These are phyloP conservation scores for Tinamus major DNA, from an alignment of 2,797 vertebrate genomes.

Conservation along the genomic window DNA sequence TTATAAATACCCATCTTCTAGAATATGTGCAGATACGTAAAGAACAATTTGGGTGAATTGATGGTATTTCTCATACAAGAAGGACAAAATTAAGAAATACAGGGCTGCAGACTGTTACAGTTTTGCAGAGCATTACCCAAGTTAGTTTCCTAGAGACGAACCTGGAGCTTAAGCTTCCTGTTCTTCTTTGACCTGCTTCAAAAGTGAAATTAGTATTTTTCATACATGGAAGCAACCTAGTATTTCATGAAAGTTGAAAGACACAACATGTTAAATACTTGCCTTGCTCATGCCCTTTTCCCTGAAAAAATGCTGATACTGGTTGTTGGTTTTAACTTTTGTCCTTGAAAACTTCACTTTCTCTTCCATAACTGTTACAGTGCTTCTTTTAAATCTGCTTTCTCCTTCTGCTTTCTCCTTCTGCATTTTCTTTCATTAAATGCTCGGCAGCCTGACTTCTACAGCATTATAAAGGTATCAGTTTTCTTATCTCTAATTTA, in stretches of 20 bases:
- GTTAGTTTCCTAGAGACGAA: background rate
- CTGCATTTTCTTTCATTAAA: slow-evolving; percentile 72
- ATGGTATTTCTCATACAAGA: background rate
- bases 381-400: slow-evolving; percentile 72
- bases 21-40: background rate
- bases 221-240: background rate
- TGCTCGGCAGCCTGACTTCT: slow-evolving; percentile 79
- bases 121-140: background rate
- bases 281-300: slow-evolving; percentile 20
- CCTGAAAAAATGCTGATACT: slow-evolving; percentile 49
- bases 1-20: background rate
- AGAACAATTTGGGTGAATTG: background rate
- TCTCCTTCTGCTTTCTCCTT: slow-evolving; percentile 78
- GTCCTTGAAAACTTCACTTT: slow-evolving; percentile 69
- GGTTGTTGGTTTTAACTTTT: slow-evolving; percentile 3
- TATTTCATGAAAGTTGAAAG: slow-evolving; percentile 13
- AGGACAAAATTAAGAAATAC: background rate
- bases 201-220: background rate
- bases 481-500: slow-evolving; percentile 59
- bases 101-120: background rate
- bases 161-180: background rate
- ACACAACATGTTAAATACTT: background rate
- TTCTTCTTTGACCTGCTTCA: background rate
- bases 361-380: slow-evolving; percentile 66
- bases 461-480: slow-evolving; percentile 78